Evolutionary conservation across 2,113 vertebrate species (phyloP).

Genomic region (Corydoras sp.): DNA sequence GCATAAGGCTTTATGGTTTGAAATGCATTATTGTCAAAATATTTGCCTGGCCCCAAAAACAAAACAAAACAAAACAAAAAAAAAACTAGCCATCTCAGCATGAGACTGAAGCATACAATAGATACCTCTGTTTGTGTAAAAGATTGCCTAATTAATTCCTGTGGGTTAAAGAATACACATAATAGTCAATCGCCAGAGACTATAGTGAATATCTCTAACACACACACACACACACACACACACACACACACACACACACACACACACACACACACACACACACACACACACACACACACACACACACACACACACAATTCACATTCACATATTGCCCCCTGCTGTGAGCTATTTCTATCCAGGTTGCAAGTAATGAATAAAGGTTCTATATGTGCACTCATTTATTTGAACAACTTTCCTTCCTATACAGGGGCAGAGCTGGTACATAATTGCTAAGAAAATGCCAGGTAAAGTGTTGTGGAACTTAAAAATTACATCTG

Average conservation of each 20-base stretch:
- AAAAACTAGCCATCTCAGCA: constrained; percentile 35
- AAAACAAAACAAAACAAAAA: neutral
- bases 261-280: too few relatives aligned
- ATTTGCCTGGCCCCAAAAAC: constrained; percentile 3
- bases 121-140: constrained; percentile 37
- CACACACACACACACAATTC: too few relatives aligned
- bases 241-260: too few relatives aligned
- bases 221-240: neutral
- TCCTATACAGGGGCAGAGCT: constrained; percentile 27
- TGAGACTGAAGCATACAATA: constrained; percentile 30
- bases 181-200: constrained; percentile 41
- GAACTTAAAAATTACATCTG: constrained; percentile 13
- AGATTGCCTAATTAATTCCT: constrained; percentile 47
- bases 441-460: constrained; percentile 19
- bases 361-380: constrained; percentile 20
- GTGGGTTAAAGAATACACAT: constrained; percentile 38
- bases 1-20: constrained; percentile 5
- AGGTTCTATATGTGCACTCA: constrained; percentile 23
- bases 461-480: neutral
- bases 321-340: constrained; percentile 31
- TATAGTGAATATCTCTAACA: constrained; percentile 19
- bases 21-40: constrained; percentile 25
- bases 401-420: constrained; percentile 20
- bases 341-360: constrained; percentile 35
- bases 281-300: too few relatives aligned